phyloP scores from a whole-genome alignment of 2,113 vertebrate genomes.

The Scophthalmus maximus region DNA sequence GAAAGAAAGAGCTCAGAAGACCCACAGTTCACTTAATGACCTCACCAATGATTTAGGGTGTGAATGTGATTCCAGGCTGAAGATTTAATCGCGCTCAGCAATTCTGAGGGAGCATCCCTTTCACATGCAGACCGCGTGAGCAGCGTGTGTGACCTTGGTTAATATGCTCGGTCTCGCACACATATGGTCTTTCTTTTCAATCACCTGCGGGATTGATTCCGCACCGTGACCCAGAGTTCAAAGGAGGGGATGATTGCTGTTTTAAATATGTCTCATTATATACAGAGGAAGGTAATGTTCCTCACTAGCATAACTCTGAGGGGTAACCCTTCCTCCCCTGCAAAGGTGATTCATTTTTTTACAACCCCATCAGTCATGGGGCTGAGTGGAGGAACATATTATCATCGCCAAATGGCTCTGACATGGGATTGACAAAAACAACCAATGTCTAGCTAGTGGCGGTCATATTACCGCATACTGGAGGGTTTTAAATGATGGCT shows the following conservation, averaged over 20 bases:
- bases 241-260: slow-evolving; percentile 78
- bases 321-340: slow-evolving; percentile 46
- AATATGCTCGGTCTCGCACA: slow-evolving; percentile 57
- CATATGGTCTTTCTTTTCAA: slow-evolving; percentile 76
- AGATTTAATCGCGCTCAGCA: slow-evolving; percentile 77
- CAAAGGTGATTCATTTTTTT: slow-evolving; percentile 64
- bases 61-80: slow-evolving; percentile 69
- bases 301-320: slow-evolving; percentile 52
- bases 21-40: slow-evolving; percentile 66
- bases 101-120: slow-evolving; percentile 65
- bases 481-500: slow-evolving; percentile 19
- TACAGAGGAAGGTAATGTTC: slow-evolving; percentile 72
- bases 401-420: slow-evolving; percentile 27
- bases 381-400: slow-evolving; percentile 44
- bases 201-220: slow-evolving; percentile 76
- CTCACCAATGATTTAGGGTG: slow-evolving; percentile 73
- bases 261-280: slow-evolving; percentile 83
- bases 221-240: slow-evolving; percentile 68
- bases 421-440: slow-evolving; percentile 42
- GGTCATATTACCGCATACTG: slow-evolving; percentile 2
- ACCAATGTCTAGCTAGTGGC: background rate
- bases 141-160: slow-evolving; percentile 73
- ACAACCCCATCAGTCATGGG: slow-evolving; percentile 68
- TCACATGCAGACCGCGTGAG: slow-evolving; percentile 41
- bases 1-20: slow-evolving; percentile 61